These are phyloP conservation scores for Ascaphus truei DNA, from an alignment of 2,113 vertebrate genomes.

Conservation along the genomic window DNA sequence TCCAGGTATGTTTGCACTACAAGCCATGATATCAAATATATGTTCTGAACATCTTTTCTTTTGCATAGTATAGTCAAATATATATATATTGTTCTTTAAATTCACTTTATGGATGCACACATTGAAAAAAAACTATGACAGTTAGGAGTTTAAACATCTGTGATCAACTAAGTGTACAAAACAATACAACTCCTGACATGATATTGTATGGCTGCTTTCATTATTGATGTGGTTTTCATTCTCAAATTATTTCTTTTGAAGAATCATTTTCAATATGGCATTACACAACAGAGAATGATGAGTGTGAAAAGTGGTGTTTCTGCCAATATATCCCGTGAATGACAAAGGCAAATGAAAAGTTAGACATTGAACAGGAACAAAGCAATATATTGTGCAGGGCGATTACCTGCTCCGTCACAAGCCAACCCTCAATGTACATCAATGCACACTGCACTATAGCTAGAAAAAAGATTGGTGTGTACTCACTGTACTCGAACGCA, in stretches of 20 bases:
- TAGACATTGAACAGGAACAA: constrained; percentile 3
- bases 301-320: constrained; percentile 20
- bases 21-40: no score
- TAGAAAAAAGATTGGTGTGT: no score
- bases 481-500: no score
- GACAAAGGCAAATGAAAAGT: constrained; percentile 4
- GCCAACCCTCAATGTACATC: no score
- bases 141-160: neutral
- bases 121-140: neutral
- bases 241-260: constrained; percentile 24
- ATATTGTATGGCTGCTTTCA: neutral
- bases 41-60: no score
- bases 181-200: neutral
- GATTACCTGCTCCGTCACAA: neutral
- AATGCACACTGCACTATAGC: no score
- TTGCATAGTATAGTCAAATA: no score
- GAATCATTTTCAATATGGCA: neutral
- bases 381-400: neutral
- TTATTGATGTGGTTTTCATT: constrained; percentile 5
- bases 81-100: neutral
- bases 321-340: constrained; percentile 4
- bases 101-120: neutral
- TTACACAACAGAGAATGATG: constrained; percentile 9
- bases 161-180: neutral
- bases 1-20: no score